These are phyloP conservation scores for Microctenopoma lineatum DNA, from an alignment of 2,797 vertebrate genomes.

Conservation along the genomic window DNA sequence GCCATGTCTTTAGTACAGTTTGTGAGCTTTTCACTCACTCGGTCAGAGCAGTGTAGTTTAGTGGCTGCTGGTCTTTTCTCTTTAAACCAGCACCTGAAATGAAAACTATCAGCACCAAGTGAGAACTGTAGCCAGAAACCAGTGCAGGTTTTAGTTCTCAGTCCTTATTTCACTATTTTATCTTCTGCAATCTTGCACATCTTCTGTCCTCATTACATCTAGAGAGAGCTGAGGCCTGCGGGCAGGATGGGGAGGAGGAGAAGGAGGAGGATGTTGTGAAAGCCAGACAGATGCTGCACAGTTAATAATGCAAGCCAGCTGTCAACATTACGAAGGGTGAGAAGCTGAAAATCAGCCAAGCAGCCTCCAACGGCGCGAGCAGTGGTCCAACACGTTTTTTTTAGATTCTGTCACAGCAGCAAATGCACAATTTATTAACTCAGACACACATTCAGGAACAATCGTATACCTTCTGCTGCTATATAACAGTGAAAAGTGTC, in stretches of 20 bases:
- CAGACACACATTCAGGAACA: background rate
- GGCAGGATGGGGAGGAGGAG: constrained; percentile 23
- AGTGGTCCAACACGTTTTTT: constrained; percentile 10
- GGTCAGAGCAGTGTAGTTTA: background rate
- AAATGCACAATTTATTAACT: background rate
- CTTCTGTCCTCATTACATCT: constrained; percentile 54
- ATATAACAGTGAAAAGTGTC: background rate
- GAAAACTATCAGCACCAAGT: background rate
- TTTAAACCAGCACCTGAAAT: background rate
- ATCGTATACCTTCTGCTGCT: background rate
- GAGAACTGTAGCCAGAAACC: constrained; percentile 1
- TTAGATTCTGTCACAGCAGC: constrained; percentile 7
- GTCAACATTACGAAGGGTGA: constrained; percentile 63
- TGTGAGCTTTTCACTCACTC: constrained; percentile 21
- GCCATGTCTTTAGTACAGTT: constrained; percentile 16
- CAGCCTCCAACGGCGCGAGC: constrained; percentile 19
- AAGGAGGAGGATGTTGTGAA: constrained; percentile 51
- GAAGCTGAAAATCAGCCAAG: constrained; percentile 54
- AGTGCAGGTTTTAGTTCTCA: background rate
- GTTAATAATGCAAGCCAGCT: constrained; percentile 78
- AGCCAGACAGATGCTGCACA: constrained; percentile 74
- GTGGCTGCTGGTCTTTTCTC: constrained; percentile 4
- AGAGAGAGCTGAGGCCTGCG: constrained; percentile 45
- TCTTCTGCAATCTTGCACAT: constrained; percentile 26
- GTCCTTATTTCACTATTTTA: background rate